Conservation (phyloP, 2,888 invertebrate species). For the Heliconius aoede region DNA sequence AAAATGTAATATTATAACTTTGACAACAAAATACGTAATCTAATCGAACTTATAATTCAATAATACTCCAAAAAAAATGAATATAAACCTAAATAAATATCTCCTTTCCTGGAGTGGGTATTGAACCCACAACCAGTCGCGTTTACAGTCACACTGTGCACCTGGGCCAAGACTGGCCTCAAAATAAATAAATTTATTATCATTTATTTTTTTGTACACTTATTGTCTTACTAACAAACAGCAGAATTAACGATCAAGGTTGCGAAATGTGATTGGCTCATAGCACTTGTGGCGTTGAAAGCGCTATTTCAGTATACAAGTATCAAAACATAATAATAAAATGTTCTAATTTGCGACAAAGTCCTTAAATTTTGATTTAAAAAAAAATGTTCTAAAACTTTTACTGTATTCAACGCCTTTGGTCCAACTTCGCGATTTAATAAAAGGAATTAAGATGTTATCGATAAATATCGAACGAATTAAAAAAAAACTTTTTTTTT, state of each 20-base stretch:
- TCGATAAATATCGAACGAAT: too few relatives aligned
- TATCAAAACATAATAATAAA: background rate
- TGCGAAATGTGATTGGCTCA: background rate
- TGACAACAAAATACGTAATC: background rate
- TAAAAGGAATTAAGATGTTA: too few relatives aligned
- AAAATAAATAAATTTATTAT: too few relatives aligned
- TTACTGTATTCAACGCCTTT: too few relatives aligned
- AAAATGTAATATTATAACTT: background rate
- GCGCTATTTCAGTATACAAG: conserved; percentile 1
- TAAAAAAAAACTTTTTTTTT: too few relatives aligned
- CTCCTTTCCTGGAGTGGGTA: too few relatives aligned
- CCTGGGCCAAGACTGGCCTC: too few relatives aligned
- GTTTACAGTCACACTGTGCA: too few relatives aligned
- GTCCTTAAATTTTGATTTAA: too few relatives aligned
- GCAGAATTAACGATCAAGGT: conserved; percentile 6
- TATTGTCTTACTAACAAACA: background rate
- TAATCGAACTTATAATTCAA: background rate
- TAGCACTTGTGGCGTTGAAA: background rate
- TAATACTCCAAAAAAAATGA: background rate
- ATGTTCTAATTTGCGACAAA: background rate
- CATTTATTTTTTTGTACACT: background rate
- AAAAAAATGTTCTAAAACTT: too few relatives aligned
- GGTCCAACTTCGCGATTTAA: background rate
- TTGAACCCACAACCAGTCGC: too few relatives aligned
- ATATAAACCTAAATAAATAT: too few relatives aligned